Base-by-base conservation (phyloP, 1,140 invertebrate genomes). In the Papilio dardanus region DNA sequence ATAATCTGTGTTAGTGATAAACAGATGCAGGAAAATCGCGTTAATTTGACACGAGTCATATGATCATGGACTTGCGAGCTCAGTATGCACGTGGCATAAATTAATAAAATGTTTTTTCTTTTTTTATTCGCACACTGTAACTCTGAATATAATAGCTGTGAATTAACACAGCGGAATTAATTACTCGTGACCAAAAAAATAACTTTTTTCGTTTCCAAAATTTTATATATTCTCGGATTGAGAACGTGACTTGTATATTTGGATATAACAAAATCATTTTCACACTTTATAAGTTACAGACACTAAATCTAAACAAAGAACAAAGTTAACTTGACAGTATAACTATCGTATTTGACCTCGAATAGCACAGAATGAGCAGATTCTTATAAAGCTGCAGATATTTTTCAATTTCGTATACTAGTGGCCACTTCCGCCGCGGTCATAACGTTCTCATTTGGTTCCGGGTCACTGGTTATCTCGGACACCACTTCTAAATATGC, bases 381-480 rank as follows among this genome's bases (percentile, higher is more conserved):
- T 54, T 54, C 50, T 24, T 54, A n/a, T n/a, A 7, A 54, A 54
- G 50, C 50, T 14, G 50, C 21, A 54, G 50, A 54, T 54, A 54
- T 30, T 62, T 28, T 54, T 62, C 21, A 62, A 62, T 62, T 62
- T 62, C 12, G 54, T 62, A 62, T 62, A 62, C 12, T 28, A 62
- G 54, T 62, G 54, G 21, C 67, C 19, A 69, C 67, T 69, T 68
- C 12, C 19, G 67, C 19, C 19, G 10, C 67, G 35, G 33, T 33
- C 66, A 37, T 21, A 68, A 21, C 10, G 31, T n/a, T 40, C 19
- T 68, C 3, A 68, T 21, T 68, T 68, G 24, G 24, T 58, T 68
- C 66, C 66, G 66, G 35, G 35, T 68, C 66, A 68, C 16, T 40
- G 35, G n/a, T 33, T 68, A 68, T 68, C 66, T 68, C 66, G 66